Conservation (phyloP, 2,888 invertebrate genomes). For the Acheta domesticus region DNA sequence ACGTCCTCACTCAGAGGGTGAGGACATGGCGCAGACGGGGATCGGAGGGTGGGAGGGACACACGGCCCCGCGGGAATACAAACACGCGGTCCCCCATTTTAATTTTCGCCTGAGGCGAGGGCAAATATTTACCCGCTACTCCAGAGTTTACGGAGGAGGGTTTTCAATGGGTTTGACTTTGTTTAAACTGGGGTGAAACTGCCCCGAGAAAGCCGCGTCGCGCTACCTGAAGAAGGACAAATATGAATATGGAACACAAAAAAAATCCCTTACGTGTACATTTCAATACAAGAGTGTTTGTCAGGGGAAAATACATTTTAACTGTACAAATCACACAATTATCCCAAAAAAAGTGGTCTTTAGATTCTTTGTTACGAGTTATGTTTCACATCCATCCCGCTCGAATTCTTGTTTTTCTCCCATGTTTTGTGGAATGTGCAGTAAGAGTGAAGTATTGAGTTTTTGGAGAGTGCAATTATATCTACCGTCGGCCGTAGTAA, state of each 20-base stretch:
- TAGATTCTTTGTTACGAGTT: no score
- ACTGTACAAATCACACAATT: no score
- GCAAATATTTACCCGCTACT: not conserved
- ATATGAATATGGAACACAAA: not conserved
- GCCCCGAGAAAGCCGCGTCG: not conserved
- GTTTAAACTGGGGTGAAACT: not conserved
- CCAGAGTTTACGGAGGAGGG: not conserved
- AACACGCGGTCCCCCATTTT: conserved; percentile 18
- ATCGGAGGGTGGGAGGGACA: not conserved
- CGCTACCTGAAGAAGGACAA: not conserved
- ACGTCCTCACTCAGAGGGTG: no score
- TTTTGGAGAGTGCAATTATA: no score
- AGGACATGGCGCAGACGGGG: no score
- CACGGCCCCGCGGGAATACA: not conserved
- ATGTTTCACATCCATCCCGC: no score
- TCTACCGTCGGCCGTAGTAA: no score
- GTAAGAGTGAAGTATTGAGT: no score
- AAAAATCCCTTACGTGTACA: not conserved
- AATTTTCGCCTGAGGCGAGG: conserved; percentile 18
- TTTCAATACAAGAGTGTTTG: not conserved
- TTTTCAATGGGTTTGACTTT: conserved; percentile 1
- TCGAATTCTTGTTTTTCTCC: no score
- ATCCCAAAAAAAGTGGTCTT: no score
- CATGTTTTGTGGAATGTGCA: no score
- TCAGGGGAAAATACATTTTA: not conserved